Conservation (phyloP, 2,888 invertebrate species). For the Calliopum simillimum region DNA sequence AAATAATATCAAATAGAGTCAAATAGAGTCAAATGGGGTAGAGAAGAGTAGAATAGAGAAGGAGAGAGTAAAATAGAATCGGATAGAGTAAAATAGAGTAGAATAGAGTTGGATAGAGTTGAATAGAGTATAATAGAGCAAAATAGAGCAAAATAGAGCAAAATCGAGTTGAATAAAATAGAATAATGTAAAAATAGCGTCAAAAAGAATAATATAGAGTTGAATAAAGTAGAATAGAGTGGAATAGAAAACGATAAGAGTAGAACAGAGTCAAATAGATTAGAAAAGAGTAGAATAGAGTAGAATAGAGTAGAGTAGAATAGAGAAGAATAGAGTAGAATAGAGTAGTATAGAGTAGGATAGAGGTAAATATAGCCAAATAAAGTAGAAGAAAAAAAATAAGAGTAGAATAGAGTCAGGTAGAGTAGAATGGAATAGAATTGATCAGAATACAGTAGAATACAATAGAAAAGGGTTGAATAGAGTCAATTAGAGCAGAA, state of each 20-base stretch:
- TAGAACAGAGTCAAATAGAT: neutral
- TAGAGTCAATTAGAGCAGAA: too few species aligned
- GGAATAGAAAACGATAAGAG: slow-evolving; percentile 4
- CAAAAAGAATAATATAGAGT: neutral
- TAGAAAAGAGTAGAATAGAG: slow-evolving; percentile 3
- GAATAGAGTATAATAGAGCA: too few species aligned
- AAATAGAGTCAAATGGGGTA: too few species aligned
- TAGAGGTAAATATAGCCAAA: neutral
- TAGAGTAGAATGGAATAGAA: neutral
- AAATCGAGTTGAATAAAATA: neutral
- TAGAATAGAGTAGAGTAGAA: slow-evolving; percentile 6
- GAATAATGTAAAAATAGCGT: neutral
- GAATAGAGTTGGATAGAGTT: too few species aligned
- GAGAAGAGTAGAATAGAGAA: too few species aligned
- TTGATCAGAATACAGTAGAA: slow-evolving; percentile 9
- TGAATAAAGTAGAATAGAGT: slow-evolving; percentile 8
- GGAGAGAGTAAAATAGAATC: too few species aligned
- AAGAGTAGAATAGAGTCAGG: neutral
- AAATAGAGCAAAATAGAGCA: slow-evolving; percentile 1
- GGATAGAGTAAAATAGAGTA: too few species aligned
- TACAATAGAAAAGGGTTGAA: too few species aligned
- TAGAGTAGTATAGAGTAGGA: slow-evolving; percentile 3
- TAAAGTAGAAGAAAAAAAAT: neutral
- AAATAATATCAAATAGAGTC: too few species aligned
- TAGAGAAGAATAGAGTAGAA: slow-evolving; percentile 6